These are phyloP conservation scores for Baccha elongata DNA, from an alignment of 2,888 invertebrate genomes.

Conservation along the genomic window DNA sequence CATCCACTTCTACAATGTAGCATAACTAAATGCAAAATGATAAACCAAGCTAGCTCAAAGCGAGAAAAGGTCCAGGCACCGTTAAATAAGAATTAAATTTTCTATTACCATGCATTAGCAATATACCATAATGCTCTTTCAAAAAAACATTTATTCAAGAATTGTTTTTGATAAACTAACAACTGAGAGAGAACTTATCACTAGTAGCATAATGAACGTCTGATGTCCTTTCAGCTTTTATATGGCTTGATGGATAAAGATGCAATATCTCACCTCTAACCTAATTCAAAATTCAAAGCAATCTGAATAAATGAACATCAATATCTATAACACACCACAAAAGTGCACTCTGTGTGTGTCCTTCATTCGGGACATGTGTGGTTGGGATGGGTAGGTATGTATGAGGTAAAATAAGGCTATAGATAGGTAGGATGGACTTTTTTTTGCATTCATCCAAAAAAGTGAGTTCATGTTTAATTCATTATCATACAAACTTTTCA, in stretches of 20 bases:
- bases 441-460: neutral
- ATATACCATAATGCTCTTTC: slow-evolving; percentile 3
- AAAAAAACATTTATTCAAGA: slow-evolving; percentile 14
- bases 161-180: neutral
- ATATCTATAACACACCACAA: slow-evolving; percentile 23
- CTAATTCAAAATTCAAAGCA: slow-evolving; percentile 45
- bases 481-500: slow-evolving; percentile 9
- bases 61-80: neutral
- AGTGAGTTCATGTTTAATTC: slow-evolving; percentile 18
- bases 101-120: neutral
- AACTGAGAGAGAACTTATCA: neutral
- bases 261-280: neutral
- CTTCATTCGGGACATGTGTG: neutral
- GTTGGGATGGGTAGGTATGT: too few species aligned
- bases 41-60: slow-evolving; percentile 83
- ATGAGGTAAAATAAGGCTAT: too few species aligned
- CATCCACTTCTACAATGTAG: too few species aligned
- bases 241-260: neutral
- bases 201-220: neutral
- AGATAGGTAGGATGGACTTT: neutral
- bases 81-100: neutral
- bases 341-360: slow-evolving; percentile 6
- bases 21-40: too few species aligned
- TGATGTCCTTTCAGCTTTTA: too few species aligned
- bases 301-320: slow-evolving; percentile 55